Conservation (phyloP, 2,888 invertebrate species). For the Drosophila diplacantha region DNA sequence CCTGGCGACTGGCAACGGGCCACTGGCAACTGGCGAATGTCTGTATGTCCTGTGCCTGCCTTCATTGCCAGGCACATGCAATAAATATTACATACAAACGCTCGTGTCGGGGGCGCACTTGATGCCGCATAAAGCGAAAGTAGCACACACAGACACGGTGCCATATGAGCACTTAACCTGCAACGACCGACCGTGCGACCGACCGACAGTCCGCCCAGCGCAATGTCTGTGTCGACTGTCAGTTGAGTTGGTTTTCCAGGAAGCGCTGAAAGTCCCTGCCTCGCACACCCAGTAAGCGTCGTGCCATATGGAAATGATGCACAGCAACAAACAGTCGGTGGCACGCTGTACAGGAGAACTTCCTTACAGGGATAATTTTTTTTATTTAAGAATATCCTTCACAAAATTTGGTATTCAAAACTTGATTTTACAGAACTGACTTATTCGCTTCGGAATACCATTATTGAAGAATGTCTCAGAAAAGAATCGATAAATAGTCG, state of each 20-base stretch:
- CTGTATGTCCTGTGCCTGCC: conserved; percentile 13
- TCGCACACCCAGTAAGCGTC: conserved; percentile 14
- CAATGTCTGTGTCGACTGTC: conserved; percentile 38
- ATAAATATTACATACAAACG: conserved; percentile 41
- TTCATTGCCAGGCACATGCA: conserved; percentile 43
- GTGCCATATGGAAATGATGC: conserved; percentile 39
- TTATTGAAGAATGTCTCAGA: too few relatives aligned
- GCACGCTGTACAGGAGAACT: not conserved
- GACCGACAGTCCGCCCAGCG: conserved; percentile 17
- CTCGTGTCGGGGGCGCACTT: conserved; percentile 55
- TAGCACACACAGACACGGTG: conserved; percentile 51
- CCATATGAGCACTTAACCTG: conserved; percentile 25
- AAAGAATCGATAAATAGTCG: not conserved
- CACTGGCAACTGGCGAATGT: conserved; percentile 21
- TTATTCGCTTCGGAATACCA: too few relatives aligned
- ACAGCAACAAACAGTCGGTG: conserved; percentile 25
- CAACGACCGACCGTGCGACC: conserved; percentile 15
- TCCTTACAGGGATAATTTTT: not conserved
- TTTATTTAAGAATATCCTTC: not conserved
- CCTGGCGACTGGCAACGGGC: conserved; percentile 32
- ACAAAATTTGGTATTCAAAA: not conserved
- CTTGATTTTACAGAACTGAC: too few relatives aligned
- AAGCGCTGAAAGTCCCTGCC: conserved; percentile 43
- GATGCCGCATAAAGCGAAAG: conserved; percentile 66
- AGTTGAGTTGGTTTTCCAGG: conserved; percentile 46